Evolutionary conservation across 2,888 invertebrate genomes (phyloP).

Genomic region (Ophraella communa): DNA sequence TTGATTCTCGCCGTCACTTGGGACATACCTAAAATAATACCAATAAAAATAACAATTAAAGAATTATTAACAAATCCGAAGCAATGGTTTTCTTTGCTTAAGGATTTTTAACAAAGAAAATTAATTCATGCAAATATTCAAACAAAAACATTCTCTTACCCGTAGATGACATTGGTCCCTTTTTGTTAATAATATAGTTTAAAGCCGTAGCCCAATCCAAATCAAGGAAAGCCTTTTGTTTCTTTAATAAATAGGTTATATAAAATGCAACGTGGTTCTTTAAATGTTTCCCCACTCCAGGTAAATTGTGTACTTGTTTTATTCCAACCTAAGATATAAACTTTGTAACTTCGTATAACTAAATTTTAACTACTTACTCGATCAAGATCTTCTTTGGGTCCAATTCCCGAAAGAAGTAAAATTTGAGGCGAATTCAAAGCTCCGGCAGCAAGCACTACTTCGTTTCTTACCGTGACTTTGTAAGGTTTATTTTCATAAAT

Average conservation of each 20-base stretch:
- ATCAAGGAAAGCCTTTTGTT: conserved; percentile 63
- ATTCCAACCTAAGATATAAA: conserved; percentile 61
- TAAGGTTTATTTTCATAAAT: conserved; percentile 62
- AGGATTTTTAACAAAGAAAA: too few relatives aligned
- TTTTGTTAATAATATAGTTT: conserved; percentile 67
- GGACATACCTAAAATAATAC: conserved; percentile 62
- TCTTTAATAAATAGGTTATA: conserved; percentile 64
- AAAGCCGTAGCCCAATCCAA: conserved; percentile 69
- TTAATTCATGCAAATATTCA: too few relatives aligned
- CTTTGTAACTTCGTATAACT: not conserved
- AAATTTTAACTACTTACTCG: conserved; percentile 40
- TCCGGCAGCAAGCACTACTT: conserved; percentile 69
- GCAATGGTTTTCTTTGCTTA: too few relatives aligned
- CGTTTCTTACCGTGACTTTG: conserved; percentile 62
- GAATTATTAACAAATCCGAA: too few relatives aligned
- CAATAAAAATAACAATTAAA: too few relatives aligned
- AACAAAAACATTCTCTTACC: conserved; percentile 52
- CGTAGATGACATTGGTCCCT: conserved; percentile 70
- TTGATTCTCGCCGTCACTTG: conserved; percentile 73
- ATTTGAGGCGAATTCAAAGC: conserved; percentile 73
- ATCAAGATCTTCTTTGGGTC: conserved; percentile 67
- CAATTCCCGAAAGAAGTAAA: conserved; percentile 71
- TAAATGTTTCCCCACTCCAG: conserved; percentile 73
- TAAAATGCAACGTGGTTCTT: conserved; percentile 73
- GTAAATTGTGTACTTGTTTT: conserved; percentile 67